Conservation (phyloP, 2,797 vertebrate genomes). For the Pogoniulus pusillus region DNA sequence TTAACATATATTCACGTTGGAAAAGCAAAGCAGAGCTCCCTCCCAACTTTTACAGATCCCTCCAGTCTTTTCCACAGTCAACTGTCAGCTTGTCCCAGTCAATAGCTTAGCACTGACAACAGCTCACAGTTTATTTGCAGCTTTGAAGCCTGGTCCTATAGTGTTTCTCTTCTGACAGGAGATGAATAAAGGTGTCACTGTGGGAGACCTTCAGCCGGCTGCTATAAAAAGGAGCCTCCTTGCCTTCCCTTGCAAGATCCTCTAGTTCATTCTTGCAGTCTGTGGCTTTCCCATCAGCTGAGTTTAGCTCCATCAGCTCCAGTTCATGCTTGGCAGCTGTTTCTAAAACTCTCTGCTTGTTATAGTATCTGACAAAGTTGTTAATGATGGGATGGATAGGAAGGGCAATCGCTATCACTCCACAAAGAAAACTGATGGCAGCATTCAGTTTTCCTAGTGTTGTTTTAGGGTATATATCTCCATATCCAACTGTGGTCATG, state of each 20-base stretch:
- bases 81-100: constrained; percentile 16
- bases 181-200: constrained; percentile 86
- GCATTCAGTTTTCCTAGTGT: constrained; percentile 95
- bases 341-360: constrained; percentile 94
- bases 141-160: constrained; percentile 80
- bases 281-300: constrained; percentile 67
- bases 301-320: constrained; percentile 93
- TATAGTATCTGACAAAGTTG: constrained; percentile 96
- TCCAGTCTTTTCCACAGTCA: background rate
- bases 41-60: constrained; percentile 19
- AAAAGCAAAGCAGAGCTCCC: constrained; percentile 47
- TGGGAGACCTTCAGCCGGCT: constrained; percentile 78
- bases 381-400: constrained; percentile 98
- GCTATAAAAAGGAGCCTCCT: constrained; percentile 52
- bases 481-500: constrained; percentile 98
- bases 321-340: constrained; percentile 93
- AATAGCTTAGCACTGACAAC: background rate
- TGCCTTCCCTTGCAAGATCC: constrained; percentile 24
- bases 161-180: constrained; percentile 82
- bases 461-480: constrained; percentile 97
- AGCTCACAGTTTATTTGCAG: constrained; percentile 72
- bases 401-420: constrained; percentile 94
- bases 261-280: constrained; percentile 62
- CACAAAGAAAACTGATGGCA: constrained; percentile 95
- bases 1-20: constrained; percentile 44